Evolutionary conservation across 2,888 invertebrate genomes (phyloP).

Genomic region (Ctenicera cuprea): DNA sequence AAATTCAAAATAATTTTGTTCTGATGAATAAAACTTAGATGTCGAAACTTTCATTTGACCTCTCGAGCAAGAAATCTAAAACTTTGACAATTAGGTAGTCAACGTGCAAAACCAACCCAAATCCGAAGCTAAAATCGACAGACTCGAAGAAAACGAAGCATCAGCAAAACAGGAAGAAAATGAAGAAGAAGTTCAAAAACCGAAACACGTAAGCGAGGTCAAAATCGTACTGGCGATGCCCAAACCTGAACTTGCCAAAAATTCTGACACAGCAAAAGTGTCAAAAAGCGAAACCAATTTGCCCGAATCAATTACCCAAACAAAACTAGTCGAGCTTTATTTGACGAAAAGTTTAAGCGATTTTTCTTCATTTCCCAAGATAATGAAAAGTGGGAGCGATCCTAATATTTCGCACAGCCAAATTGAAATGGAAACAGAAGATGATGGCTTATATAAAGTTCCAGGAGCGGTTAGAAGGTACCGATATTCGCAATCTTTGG

Average conservation of each 20-base stretch:
- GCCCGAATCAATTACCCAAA: constrained; percentile 38
- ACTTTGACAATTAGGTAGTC: constrained; percentile 4
- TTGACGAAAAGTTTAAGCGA: constrained; percentile 51
- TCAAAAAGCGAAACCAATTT: constrained; percentile 48
- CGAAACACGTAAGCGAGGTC: constrained; percentile 63
- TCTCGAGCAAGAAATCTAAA: background rate
- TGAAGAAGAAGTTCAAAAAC: constrained; percentile 27
- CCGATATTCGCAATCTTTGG: constrained; percentile 67
- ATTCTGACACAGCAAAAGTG: constrained; percentile 17
- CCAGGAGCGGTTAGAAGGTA: constrained; percentile 65
- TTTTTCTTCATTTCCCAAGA: constrained; percentile 27
- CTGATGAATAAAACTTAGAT: no score
- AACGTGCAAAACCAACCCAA: constrained; percentile 5
- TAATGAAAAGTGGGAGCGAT: constrained; percentile 69
- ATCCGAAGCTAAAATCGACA: background rate
- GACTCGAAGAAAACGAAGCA: constrained; percentile 3
- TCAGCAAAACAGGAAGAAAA: background rate
- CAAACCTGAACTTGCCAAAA: constrained; percentile 12
- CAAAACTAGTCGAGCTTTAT: constrained; percentile 47
- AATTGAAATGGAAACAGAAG: constrained; percentile 58
- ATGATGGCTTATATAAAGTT: constrained; percentile 69
- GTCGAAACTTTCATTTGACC: background rate
- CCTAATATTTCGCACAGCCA: constrained; percentile 63
- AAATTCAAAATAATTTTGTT: no score
- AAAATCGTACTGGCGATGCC: constrained; percentile 62